These are phyloP conservation scores for Dendroctonus ponderosae DNA, from an alignment of 1,140 invertebrate genomes.

Conservation along the genomic window DNA sequence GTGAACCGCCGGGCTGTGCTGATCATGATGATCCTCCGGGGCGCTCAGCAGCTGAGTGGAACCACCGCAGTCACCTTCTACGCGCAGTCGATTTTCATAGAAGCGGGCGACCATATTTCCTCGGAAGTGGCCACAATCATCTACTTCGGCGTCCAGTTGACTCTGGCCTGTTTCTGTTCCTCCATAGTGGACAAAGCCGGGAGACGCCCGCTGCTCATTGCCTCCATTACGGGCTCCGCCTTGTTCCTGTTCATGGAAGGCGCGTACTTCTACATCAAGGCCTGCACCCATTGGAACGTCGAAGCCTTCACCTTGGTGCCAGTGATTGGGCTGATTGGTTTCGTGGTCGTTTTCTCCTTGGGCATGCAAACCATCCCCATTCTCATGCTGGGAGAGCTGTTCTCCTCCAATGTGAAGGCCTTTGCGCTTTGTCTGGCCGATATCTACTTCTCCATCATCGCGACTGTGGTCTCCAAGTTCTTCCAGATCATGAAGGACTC, in stretches of 20 bases:
- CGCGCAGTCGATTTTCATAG: constrained; percentile 68
- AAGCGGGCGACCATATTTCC: constrained; percentile 53
- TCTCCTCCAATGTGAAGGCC: constrained; percentile 68
- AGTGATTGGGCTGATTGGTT: constrained; percentile 64
- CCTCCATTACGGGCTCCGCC: constrained; percentile 60
- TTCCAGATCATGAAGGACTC: constrained; percentile 64
- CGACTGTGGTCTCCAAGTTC: constrained; percentile 72
- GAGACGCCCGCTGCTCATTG: constrained; percentile 64
- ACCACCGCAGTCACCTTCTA: constrained; percentile 75
- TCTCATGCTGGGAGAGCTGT: constrained; percentile 72
- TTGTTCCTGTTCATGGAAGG: constrained; percentile 57
- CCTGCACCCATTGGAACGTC: constrained; percentile 37
- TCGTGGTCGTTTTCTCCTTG: constrained; percentile 68
- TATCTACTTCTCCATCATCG: constrained; percentile 67
- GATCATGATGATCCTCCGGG: constrained; percentile 64
- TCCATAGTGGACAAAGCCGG: constrained; percentile 70
- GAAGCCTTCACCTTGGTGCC: constrained; percentile 53
- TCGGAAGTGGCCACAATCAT: constrained; percentile 54
- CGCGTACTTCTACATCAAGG: constrained; percentile 56
- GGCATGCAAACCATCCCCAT: constrained; percentile 71
- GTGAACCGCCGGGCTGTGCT: constrained; percentile 65
- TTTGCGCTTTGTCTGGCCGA: constrained; percentile 69
- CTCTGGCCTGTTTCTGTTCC: constrained; percentile 62
- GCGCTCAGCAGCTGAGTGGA: constrained; percentile 74
- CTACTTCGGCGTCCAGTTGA: constrained; percentile 65